These are phyloP conservation scores for Malurus leucopterus DNA, from an alignment of 2,797 vertebrate genomes.

Conservation along the genomic window DNA sequence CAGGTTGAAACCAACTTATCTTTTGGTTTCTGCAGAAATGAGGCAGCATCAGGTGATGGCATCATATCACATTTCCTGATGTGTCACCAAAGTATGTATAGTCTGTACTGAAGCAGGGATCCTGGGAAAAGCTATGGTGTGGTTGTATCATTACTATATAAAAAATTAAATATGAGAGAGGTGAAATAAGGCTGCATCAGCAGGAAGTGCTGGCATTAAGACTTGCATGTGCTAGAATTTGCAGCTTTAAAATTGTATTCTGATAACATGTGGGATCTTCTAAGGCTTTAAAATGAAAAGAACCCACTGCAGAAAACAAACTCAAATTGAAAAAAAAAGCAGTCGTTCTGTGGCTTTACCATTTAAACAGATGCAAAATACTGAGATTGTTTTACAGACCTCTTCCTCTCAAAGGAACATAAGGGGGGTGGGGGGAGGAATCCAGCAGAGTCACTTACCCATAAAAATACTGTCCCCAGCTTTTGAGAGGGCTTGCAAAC, in stretches of 20 bases:
- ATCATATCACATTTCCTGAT: constrained; percentile 62
- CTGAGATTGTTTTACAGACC: constrained; percentile 18
- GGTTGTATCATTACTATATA: constrained; percentile 12
- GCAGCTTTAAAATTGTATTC: constrained; percentile 30
- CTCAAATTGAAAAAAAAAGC: neutral
- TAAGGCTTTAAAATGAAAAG: neutral
- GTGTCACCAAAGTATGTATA: constrained; percentile 60
- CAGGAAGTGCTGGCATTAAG: constrained; percentile 46
- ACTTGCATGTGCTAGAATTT: constrained; percentile 47
- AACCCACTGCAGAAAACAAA: neutral
- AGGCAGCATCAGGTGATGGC: constrained; percentile 65
- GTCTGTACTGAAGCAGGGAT: constrained; percentile 55
- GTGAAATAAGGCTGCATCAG: constrained; percentile 23
- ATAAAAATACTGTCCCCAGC: neutral
- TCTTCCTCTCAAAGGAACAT: constrained; percentile 3
- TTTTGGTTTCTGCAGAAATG: constrained; percentile 66
- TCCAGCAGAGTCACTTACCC: neutral
- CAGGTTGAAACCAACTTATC: constrained; percentile 63
- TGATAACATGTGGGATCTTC: neutral
- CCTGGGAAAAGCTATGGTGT: constrained; percentile 27
- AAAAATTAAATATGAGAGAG: neutral
- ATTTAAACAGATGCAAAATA: constrained; percentile 27
- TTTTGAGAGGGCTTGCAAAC: constrained; percentile 9
- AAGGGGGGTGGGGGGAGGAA: constrained; percentile 22
- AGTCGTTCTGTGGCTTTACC: constrained; percentile 25